Percentiles rank a stretch among this genome's conserved stretches.
Evolutionary conservation across 2,113 vertebrate genomes (phyloP).

Genomic region (Pelusios castaneus): DNA sequence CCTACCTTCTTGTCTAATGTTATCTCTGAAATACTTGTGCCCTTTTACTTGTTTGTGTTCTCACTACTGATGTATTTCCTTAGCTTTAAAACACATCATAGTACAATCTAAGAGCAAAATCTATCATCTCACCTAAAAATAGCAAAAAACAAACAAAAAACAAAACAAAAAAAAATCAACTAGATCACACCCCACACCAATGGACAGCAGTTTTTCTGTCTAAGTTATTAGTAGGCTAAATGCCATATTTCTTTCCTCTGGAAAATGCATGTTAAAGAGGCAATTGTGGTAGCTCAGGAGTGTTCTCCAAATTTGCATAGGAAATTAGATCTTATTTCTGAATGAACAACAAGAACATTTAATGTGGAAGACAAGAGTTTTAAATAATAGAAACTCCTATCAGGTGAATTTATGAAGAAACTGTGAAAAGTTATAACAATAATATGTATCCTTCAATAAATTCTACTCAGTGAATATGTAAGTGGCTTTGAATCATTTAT

Average conservation of each 20-base stretch:
- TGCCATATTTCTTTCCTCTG: neutral
- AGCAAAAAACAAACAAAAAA: no score
- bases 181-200: neutral
- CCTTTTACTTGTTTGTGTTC: neutral
- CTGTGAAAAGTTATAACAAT: constrained; percentile 74
- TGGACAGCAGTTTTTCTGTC: fast-evolving
- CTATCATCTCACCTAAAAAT: neutral
- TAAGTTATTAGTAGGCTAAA: constrained; percentile 22
- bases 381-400: constrained; percentile 70
- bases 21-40: neutral
- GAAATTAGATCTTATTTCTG: constrained; percentile 20
- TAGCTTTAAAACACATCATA: neutral
- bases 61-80: neutral
- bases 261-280: constrained; percentile 3
- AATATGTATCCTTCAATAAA: constrained; percentile 50
- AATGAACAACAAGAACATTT: constrained; percentile 25
- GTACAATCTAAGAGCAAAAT: neutral
- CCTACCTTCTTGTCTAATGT: neutral
- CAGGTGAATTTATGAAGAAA: constrained; percentile 70
- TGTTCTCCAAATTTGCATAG: constrained; percentile 25
- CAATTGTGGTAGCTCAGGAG: constrained; percentile 7
- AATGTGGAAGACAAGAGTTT: constrained; percentile 12
- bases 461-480: constrained; percentile 65
- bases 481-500: constrained; percentile 82
- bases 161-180: neutral